Conservation (phyloP, 2,113 vertebrate genomes). For the Neotragus moschatus region DNA sequence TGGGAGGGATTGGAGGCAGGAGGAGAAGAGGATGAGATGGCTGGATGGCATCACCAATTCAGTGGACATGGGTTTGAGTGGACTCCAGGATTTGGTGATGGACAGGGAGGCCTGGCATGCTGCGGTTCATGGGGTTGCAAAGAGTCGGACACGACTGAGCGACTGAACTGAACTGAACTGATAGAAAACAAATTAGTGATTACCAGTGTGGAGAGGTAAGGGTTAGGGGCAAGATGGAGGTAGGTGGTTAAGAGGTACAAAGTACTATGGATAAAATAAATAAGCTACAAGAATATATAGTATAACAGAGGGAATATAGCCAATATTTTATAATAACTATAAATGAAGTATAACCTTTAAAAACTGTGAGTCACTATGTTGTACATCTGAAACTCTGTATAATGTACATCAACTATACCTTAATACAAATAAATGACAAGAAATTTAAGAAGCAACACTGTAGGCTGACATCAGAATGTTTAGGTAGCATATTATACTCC, state of each 20-base stretch:
- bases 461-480: background rate
- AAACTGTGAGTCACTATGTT: background rate
- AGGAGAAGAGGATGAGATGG: too few relatives aligned
- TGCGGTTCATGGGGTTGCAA: too few relatives aligned
- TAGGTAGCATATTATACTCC: background rate
- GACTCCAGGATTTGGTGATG: too few relatives aligned
- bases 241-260: background rate
- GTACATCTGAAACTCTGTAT: background rate
- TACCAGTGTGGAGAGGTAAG: background rate
- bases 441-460: background rate
- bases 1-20: too few relatives aligned
- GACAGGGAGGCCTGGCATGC: too few relatives aligned
- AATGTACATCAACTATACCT: background rate
- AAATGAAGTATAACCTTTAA: background rate
- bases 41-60: too few relatives aligned
- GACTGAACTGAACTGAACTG: too few relatives aligned
- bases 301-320: background rate
- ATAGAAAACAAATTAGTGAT: background rate
- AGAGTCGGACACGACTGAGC: too few relatives aligned
- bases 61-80: too few relatives aligned
- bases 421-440: background rate
- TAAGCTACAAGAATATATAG: background rate
- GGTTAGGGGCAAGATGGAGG: too few relatives aligned
- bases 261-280: background rate
- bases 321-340: background rate